A percentile compares a stretch with the other conserved stretches of the same genome.
These are phyloP conservation scores for Julus scandinavius DNA, from an alignment of 2,888 invertebrate species.

Conservation along the genomic window DNA sequence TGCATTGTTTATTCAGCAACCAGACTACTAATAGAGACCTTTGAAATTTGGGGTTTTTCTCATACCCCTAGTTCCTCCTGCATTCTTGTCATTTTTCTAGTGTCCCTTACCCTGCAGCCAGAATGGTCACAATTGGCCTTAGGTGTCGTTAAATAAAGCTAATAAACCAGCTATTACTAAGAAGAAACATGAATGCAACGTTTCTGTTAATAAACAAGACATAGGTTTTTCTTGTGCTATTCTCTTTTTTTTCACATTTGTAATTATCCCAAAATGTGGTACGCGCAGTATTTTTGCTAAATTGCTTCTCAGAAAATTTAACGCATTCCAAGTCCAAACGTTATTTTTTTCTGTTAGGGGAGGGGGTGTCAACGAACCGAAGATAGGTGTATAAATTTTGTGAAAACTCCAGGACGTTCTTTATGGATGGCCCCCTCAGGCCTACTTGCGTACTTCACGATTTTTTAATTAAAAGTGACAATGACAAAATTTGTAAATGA, in stretches of 20 bases:
- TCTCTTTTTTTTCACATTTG: not conserved
- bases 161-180: not conserved
- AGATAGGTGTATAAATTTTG: not conserved
- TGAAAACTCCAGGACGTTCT: not conserved
- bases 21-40: not conserved
- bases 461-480: constrained; percentile 33
- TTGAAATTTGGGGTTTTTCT: not conserved
- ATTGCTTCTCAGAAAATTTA: not conserved
- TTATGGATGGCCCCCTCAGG: constrained; percentile 23
- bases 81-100: not conserved
- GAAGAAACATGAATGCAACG: not conserved
- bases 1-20: not conserved
- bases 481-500: constrained; percentile 31
- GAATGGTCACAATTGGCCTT: not conserved
- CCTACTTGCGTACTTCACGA: constrained; percentile 26
- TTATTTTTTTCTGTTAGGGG: not conserved
- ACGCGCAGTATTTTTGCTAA: not conserved
- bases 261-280: constrained; percentile 7
- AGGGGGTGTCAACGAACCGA: not conserved
- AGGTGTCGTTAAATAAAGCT: not conserved
- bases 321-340: not conserved
- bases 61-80: not conserved
- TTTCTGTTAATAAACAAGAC: not conserved
- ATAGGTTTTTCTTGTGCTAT: not conserved
- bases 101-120: not conserved